Conservation (phyloP, 1,140 invertebrate species). For the Listronotus bonariensis region DNA sequence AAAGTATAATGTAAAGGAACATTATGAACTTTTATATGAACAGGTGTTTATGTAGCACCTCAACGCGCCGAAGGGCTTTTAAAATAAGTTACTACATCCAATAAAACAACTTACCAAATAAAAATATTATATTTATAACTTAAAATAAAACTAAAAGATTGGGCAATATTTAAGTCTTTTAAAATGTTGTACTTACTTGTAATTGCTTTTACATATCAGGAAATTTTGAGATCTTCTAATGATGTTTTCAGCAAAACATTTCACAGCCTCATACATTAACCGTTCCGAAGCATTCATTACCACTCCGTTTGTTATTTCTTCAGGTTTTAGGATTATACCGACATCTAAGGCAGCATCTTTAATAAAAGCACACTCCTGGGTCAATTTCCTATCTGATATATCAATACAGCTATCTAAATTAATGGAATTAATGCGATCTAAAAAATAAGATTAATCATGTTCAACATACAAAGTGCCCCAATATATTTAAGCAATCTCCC, state of each 20-base stretch:
- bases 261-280: slow-evolving; percentile 46
- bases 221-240: slow-evolving; percentile 43
- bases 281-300: slow-evolving; percentile 45
- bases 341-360: slow-evolving; percentile 46
- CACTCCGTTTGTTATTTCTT: slow-evolving; percentile 44
- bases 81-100: too few species aligned
- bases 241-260: slow-evolving; percentile 48
- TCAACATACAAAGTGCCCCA: too few species aligned
- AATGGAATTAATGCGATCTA: slow-evolving; percentile 6
- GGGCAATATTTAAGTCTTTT: too few species aligned
- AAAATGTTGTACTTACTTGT: slow-evolving; percentile 39
- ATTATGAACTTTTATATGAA: too few species aligned
- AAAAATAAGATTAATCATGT: slow-evolving; percentile 1
- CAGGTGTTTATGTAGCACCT: too few species aligned
- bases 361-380: slow-evolving; percentile 41
- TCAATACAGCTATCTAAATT: slow-evolving; percentile 22
- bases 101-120: too few species aligned
- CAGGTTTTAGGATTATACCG: slow-evolving; percentile 46
- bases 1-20: too few species aligned
- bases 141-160: too few species aligned
- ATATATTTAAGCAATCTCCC: too few species aligned
- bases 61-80: too few species aligned
- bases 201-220: slow-evolving; percentile 35
- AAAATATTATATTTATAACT: too few species aligned
- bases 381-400: slow-evolving; percentile 36